Percentiles rank a stretch among this genome's conserved stretches.
These are phyloP conservation scores for Pelecanoides urinatrix DNA, from an alignment of 2,113 vertebrate species.

Conservation along the genomic window DNA sequence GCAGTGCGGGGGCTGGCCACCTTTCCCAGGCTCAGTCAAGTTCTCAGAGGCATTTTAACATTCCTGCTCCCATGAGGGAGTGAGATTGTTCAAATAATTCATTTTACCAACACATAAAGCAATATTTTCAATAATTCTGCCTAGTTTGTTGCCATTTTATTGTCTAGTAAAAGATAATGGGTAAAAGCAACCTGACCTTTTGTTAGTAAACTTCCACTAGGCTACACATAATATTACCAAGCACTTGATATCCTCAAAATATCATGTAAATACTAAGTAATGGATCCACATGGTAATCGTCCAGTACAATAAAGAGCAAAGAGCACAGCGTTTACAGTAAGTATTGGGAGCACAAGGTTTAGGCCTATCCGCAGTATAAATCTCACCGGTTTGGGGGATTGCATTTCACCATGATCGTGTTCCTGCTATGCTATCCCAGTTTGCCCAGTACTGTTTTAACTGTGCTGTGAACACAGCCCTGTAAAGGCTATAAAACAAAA, in stretches of 20 bases:
- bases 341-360: neutral
- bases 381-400: neutral
- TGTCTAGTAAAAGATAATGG: neutral
- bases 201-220: neutral
- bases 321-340: neutral
- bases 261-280: neutral
- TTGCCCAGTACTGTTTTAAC: neutral
- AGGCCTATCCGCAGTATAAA: neutral
- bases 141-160: neutral
- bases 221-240: neutral
- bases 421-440: neutral
- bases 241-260: neutral
- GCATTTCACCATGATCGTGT: accelerated
- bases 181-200: neutral
- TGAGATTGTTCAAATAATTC: neutral
- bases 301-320: neutral
- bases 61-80: neutral
- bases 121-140: constrained; percentile 4
- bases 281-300: neutral
- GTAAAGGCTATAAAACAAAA: neutral
- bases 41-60: neutral
- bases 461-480: neutral
- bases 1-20: neutral
- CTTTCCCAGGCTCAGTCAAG: neutral
- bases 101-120: neutral